A percentile compares a stretch with the other conserved stretches of the same genome.
phyloP scores from a whole-genome alignment of 1,140 invertebrate species.

The Bombus soroeensis region DNA sequence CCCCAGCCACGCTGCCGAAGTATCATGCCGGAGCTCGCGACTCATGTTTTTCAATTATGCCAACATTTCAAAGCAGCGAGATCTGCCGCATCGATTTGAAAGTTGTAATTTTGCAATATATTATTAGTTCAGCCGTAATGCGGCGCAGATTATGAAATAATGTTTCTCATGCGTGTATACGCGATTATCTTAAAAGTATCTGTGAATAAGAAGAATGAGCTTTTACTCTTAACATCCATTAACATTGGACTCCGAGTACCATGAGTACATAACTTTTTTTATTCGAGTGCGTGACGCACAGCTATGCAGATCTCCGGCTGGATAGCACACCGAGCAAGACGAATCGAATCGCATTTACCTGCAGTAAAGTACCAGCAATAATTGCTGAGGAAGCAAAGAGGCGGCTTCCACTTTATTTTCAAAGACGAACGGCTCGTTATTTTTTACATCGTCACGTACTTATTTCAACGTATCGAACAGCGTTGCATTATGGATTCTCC shows the following conservation, averaged over 20 bases:
- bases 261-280: slow-evolving; percentile 47
- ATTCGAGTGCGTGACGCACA: slow-evolving; percentile 60
- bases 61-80: slow-evolving; percentile 1
- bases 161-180: slow-evolving; percentile 44
- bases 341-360: slow-evolving; percentile 63
- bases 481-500: neutral
- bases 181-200: slow-evolving; percentile 63
- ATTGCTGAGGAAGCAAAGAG: slow-evolving; percentile 48
- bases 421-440: slow-evolving; percentile 8
- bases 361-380: slow-evolving; percentile 39
- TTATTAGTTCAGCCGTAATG: slow-evolving; percentile 43
- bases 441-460: no score
- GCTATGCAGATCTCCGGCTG: slow-evolving; percentile 55
- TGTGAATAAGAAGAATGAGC: slow-evolving; percentile 69
- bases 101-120: slow-evolving; percentile 36
- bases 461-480: neutral
- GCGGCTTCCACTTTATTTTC: slow-evolving; percentile 16
- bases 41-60: slow-evolving; percentile 42
- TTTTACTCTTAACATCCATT: slow-evolving; percentile 67
- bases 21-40: slow-evolving; percentile 7
- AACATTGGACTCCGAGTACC: slow-evolving; percentile 52
- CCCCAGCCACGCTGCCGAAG: neutral
- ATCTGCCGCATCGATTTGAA: neutral
- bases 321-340: slow-evolving; percentile 61
- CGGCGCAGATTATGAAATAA: slow-evolving; percentile 57